Percentiles rank a stretch among this genome's conserved stretches.
Conservation (phyloP, 2,113 vertebrate species). For the Calidris pugnax region DNA sequence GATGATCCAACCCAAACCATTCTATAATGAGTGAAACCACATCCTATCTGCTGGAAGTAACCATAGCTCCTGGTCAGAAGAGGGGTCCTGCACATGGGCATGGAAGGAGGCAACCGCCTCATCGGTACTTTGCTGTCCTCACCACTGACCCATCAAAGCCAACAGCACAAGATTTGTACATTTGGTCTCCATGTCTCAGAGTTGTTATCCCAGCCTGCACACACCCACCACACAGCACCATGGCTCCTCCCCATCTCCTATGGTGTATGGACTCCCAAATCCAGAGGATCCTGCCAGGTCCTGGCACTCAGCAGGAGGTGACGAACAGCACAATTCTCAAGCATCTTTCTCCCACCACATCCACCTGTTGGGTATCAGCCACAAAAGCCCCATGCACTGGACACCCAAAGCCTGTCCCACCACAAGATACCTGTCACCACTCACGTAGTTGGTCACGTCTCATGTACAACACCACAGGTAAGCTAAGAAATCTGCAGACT, state of each 20-base stretch:
- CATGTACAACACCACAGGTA: rapidly evolving
- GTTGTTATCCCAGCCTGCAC: background rate
- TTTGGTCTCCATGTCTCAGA: background rate
- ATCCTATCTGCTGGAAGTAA: background rate
- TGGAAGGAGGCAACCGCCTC: background rate
- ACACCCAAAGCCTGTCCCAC: background rate
- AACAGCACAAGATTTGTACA: background rate
- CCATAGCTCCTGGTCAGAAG: background rate
- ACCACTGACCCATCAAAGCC: background rate
- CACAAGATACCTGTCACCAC: background rate
- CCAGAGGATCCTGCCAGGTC: background rate
- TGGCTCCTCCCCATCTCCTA: background rate
- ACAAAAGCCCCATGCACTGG: rapidly evolving
- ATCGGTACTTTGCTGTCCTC: background rate
- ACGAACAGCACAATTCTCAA: background rate
- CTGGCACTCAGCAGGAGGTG: background rate
- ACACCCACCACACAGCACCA: rapidly evolving
- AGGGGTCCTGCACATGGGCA: background rate
- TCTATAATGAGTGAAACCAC: background rate
- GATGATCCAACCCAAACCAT: no score
- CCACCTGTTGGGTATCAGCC: background rate
- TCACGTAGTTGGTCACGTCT: rapidly evolving
- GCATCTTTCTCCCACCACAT: background rate
- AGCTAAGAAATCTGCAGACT: background rate
- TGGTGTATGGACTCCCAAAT: rapidly evolving